Evolutionary conservation across 2,113 vertebrate genomes (phyloP).

Genomic region (Potamarius usumacintae): DNA sequence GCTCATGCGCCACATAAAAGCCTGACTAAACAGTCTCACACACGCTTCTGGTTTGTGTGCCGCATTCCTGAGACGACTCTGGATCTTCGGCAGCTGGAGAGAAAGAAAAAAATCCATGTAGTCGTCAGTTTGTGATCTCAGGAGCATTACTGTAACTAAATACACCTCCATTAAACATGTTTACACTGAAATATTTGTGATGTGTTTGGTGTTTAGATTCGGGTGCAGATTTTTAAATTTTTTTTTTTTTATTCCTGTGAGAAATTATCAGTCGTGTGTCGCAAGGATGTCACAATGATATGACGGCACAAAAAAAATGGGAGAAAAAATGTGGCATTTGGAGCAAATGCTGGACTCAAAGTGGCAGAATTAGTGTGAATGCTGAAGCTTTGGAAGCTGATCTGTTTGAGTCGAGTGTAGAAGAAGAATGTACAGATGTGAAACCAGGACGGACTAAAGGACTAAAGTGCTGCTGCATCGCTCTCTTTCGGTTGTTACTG

Average conservation of each 20-base stretch:
- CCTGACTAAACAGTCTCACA: constrained; percentile 37
- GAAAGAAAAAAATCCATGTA: background rate
- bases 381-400: background rate
- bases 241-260: too few species aligned
- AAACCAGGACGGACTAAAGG: background rate
- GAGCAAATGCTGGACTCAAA: too few species aligned
- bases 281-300: background rate
- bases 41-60: constrained; percentile 7
- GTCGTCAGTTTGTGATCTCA: background rate
- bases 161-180: background rate
- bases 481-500: background rate
- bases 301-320: too few species aligned
- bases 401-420: background rate
- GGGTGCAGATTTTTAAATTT: background rate
- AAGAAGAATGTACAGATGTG: background rate
- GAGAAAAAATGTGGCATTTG: too few species aligned
- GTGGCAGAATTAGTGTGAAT: background rate
- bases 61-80: background rate
- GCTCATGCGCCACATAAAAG: background rate
- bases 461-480: background rate
- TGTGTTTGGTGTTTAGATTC: background rate
- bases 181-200: background rate
- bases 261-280: background rate
- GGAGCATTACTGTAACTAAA: background rate
- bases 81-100: background rate